Evolutionary conservation across 2,888 invertebrate genomes (phyloP).

Genomic region (Cerastis rubricosa): DNA sequence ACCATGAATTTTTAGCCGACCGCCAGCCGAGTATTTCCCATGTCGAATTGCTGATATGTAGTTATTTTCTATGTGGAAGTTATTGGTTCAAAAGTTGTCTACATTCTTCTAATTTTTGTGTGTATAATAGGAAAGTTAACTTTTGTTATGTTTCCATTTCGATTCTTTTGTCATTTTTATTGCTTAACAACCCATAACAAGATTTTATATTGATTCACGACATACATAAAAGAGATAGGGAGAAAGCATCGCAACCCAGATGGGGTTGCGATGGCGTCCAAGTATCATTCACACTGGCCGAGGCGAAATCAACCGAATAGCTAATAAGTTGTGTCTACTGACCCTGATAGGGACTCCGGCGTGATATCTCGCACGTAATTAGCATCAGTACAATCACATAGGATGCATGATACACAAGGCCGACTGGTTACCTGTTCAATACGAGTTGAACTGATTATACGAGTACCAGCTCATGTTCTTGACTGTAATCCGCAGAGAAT

Average conservation of each 20-base stretch:
- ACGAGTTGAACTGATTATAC: slow-evolving; percentile 10
- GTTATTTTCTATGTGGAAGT: slow-evolving; percentile 19
- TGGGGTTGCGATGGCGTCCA: too few species aligned
- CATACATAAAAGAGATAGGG: neutral
- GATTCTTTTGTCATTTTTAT: neutral
- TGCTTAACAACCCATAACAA: neutral
- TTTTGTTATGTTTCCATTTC: neutral
- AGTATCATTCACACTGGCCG: neutral
- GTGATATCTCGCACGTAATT: slow-evolving; percentile 47
- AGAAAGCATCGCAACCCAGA: neutral
- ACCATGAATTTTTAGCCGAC: slow-evolving; percentile 7
- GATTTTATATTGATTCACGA: slow-evolving; percentile 3
- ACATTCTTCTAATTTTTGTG: neutral
- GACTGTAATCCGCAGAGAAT: neutral
- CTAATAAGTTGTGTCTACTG: slow-evolving; percentile 15
- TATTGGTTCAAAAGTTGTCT: neutral
- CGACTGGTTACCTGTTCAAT: slow-evolving; percentile 44
- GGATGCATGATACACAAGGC: slow-evolving; percentile 45
- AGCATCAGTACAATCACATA: slow-evolving; percentile 54
- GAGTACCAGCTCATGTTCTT: slow-evolving; percentile 5
- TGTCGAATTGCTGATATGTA: slow-evolving; percentile 26
- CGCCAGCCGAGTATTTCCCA: slow-evolving; percentile 47
- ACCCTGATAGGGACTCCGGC: slow-evolving; percentile 9
- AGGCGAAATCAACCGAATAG: neutral
- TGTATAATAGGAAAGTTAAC: neutral